Evolutionary conservation across 2,888 invertebrate genomes (phyloP).

Genomic region (Acholoe squamosa): DNA sequence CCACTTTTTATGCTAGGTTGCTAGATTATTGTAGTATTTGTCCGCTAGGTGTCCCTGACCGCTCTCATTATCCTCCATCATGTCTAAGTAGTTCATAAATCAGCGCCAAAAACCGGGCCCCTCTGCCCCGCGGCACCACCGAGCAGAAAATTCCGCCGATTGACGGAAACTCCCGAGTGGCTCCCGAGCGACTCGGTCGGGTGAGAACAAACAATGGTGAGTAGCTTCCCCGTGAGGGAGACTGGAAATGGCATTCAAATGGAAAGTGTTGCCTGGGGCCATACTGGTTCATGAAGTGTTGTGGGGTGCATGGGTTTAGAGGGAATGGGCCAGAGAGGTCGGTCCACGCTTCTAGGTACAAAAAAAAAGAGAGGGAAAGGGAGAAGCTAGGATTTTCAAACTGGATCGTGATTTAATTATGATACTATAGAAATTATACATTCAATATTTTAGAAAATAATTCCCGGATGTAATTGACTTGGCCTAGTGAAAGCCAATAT

Average conservation of each 20-base stretch:
- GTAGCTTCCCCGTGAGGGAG: not conserved
- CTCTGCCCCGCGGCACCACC: not conserved
- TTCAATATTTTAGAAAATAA: no score
- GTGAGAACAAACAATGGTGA: constrained; percentile 1
- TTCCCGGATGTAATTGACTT: no score
- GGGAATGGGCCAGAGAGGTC: no score
- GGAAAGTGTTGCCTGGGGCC: not conserved
- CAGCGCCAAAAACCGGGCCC: constrained; percentile 1
- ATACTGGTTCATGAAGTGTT: no score
- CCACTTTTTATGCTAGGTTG: not conserved
- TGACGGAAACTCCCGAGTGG: constrained; percentile 42
- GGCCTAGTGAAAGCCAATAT: no score
- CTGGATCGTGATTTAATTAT: no score
- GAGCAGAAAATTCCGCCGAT: constrained; percentile 41
- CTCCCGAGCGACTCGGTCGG: constrained; percentile 1
- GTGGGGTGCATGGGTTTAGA: no score
- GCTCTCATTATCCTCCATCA: constrained; percentile 22
- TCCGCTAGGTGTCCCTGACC: constrained; percentile 5
- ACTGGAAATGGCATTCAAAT: not conserved
- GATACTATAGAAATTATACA: no score
- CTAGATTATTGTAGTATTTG: not conserved
- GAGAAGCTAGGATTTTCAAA: no score
- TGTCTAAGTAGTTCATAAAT: constrained; percentile 24
- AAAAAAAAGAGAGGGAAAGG: no score
- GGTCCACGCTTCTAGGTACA: no score